Base-by-base conservation (phyloP, 2,888 invertebrate species). In the Orthosia incerta region DNA sequence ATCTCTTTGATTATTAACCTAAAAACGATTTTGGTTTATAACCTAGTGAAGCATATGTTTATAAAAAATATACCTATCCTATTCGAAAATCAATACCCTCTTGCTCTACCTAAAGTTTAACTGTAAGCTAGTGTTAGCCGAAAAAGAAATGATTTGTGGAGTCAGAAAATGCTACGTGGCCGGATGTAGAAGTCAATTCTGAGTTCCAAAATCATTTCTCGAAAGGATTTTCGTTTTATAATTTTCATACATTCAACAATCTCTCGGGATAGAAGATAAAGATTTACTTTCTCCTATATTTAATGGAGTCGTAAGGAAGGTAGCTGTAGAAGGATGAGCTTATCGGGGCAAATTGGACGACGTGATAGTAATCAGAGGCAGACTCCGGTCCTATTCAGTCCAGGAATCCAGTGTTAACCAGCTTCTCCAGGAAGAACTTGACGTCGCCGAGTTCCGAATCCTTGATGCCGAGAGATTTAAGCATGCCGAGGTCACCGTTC, bases 371-470 rank as follows among this genome's bases (percentile, higher is more conserved):
- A 92, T 97, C 97, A 97, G 97, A 97, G 97, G 97, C 97, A 93
- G 97, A 97, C 97, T 97, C 97, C 97, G 97, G 97, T 94, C 97
- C 97, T 96, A 97, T 97, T 98, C 98, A 99, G 97, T 99, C 99
- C 95, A 99, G 97, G 97, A 99, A 99, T 88, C 99, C 99, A 86
- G 99, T 99, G 95, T 99, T 99, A 76, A 99, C 99, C 90, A 99
- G 97, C 95, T 99, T 99, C 97, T 99, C 99, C 90, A 99, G 97
- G 97, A 99, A 99, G 97, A 99, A 99, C 93, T 99, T 99, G 71
- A 99, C 99, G 92, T 99, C 99, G 23, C 99, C 99, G 82, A 99
- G 97, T 93, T 99, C 99, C 0, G 99, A 99, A 94, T 99, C 99
- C 95, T 99, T 99, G 94, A 99, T 99, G 85, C 99, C 99, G 80